Base-by-base conservation (phyloP, 2,888 invertebrate species). In the Tachina fera region DNA sequence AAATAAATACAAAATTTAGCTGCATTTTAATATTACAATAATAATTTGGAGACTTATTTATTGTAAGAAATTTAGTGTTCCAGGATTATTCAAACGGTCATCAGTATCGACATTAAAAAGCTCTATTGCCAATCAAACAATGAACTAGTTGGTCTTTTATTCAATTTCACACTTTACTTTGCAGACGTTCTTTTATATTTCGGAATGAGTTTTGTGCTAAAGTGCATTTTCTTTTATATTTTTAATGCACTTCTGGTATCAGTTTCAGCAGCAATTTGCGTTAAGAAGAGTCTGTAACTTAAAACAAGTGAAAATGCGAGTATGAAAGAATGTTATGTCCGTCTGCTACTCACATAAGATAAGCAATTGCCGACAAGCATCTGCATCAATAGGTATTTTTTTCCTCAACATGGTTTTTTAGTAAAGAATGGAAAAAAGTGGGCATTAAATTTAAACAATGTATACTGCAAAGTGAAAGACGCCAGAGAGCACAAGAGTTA, bases 131-230 rank as follows among this genome's bases (percentile, higher is more conserved):
- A 56, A 22, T 31, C 16, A 56, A 56, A 9, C 16, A 41, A 41
- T 16, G 22, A 65, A 65, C 63, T 65, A 11, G 14, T 2, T 45
- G 63, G 63, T 65, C 1, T 16, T 16, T 31, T 11, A 58, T 47
- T 6, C 58, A 71, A 71, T 71, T 71, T 47, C 22, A 31, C 43
- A 10, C 31, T 71, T 45, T 31, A 39, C 47, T 71, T 58, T 47
- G 8, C 56, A 31, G 2, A 31, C 11, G 47, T 60, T 31, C 47
- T 60, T 16, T 47, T 58, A 43, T 31, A 45, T 31, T 58, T 47
- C 45, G 31, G 45, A 31, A 31, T 22, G 31, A 71, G 60, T 71
- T 31, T 60, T n/a, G n/a, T 58, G 47, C 39, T 47, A 60, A 71
- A 71, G 43, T 71, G 71, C 58, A 71, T 14, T 19, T 47, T 45